Evolutionary conservation across 2,797 vertebrate species (phyloP).

Genomic region (Acropternis orthonyx): DNA sequence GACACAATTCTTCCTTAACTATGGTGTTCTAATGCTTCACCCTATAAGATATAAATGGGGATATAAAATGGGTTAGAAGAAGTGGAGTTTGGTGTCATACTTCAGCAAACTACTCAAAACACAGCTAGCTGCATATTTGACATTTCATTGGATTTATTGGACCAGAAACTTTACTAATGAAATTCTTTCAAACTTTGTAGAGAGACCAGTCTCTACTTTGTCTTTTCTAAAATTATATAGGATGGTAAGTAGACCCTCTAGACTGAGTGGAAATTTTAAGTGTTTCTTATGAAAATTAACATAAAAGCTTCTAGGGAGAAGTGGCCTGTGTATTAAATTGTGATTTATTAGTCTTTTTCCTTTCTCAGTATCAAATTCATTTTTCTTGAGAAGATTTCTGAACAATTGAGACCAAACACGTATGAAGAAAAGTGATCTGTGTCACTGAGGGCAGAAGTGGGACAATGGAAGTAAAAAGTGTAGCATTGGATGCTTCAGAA

Average conservation of each 20-base stretch:
- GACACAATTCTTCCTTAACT: background rate
- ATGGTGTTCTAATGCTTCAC: background rate
- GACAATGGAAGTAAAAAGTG: background rate
- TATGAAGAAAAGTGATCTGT: background rate
- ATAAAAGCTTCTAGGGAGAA: background rate
- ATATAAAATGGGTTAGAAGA: background rate
- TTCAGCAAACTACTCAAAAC: background rate
- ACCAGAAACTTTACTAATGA: background rate
- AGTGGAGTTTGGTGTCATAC: background rate
- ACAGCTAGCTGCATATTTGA: background rate
- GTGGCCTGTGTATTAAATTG: background rate
- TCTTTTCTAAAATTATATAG: conserved; percentile 4
- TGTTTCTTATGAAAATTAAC: background rate
- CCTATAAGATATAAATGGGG: background rate
- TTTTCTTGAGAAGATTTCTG: background rate
- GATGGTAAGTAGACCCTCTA: background rate
- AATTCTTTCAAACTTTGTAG: background rate
- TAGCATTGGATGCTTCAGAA: background rate
- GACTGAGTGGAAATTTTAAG: background rate
- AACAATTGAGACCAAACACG: background rate
- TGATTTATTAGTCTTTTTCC: background rate
- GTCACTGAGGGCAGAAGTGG: background rate
- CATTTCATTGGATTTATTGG: background rate
- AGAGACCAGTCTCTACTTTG: background rate
- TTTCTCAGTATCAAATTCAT: background rate